phyloP scores from a whole-genome alignment of 1,140 invertebrate species.

The Zaprionus davidi region DNA sequence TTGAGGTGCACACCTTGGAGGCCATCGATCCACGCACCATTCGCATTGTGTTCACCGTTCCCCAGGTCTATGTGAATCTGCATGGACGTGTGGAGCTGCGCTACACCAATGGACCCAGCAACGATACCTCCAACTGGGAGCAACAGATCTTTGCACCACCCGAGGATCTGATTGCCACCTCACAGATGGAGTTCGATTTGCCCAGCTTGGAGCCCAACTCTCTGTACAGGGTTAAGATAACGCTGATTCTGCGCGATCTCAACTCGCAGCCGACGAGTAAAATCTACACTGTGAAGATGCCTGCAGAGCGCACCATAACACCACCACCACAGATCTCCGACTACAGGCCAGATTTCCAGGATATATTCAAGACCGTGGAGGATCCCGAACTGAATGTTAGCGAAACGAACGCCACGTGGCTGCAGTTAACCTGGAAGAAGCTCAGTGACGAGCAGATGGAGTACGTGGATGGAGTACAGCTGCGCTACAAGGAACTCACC shows the following conservation, averaged over 20 bases:
- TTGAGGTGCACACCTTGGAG: slow-evolving; percentile 89
- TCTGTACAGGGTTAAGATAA: slow-evolving; percentile 92
- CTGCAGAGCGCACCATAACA: slow-evolving; percentile 83
- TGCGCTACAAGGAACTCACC: slow-evolving; percentile 89
- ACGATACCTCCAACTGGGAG: slow-evolving; percentile 90
- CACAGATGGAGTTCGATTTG: slow-evolving; percentile 92
- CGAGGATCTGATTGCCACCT: slow-evolving; percentile 92
- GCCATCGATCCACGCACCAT: slow-evolving; percentile 91
- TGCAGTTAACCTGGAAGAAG: slow-evolving; percentile 92
- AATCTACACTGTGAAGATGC: slow-evolving; percentile 89
- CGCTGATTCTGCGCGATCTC: slow-evolving; percentile 89
- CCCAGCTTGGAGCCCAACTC: slow-evolving; percentile 91
- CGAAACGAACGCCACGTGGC: slow-evolving; percentile 91
- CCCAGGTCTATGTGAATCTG: slow-evolving; percentile 91
- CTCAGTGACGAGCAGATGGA: slow-evolving; percentile 92
- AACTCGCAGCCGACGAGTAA: slow-evolving; percentile 90
- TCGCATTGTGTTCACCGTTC: slow-evolving; percentile 92
- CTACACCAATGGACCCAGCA: slow-evolving; percentile 90
- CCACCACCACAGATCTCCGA: slow-evolving; percentile 79
- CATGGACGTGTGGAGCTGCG: slow-evolving; percentile 92
- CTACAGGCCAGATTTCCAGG: slow-evolving; percentile 82
- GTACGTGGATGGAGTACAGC: slow-evolving; percentile 86
- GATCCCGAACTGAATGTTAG: slow-evolving; percentile 90
- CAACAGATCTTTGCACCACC: slow-evolving; percentile 93
- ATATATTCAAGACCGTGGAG: slow-evolving; percentile 79